phyloP scores from a whole-genome alignment of 2,888 invertebrate genomes.

The Platynereis dumerilii region DNA sequence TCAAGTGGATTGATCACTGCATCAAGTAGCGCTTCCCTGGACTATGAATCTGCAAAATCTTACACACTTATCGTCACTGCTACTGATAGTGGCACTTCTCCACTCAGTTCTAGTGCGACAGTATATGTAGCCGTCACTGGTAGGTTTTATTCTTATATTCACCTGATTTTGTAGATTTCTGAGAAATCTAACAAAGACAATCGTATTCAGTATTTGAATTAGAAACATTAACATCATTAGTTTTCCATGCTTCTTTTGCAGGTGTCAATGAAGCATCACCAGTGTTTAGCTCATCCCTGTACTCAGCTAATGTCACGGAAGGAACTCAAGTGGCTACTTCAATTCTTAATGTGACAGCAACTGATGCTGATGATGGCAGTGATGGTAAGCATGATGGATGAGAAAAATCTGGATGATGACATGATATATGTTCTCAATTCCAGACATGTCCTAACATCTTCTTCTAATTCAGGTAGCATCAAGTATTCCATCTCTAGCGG shows the following conservation, averaged over 20 bases:
- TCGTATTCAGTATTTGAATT: too few relatives aligned
- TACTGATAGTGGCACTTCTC: not conserved
- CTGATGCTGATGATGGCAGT: not conserved
- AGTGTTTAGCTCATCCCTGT: not conserved
- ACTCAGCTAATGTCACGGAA: not conserved
- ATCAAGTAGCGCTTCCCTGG: constrained; percentile 7
- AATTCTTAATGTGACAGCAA: not conserved
- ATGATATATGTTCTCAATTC: too few relatives aligned
- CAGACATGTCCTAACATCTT: too few relatives aligned
- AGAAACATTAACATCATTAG: too few relatives aligned
- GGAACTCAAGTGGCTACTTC: not conserved
- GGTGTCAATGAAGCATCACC: constrained; percentile 2
- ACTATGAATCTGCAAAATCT: not conserved
- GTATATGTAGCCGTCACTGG: not conserved
- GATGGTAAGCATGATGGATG: constrained; percentile 1
- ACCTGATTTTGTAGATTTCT: too few relatives aligned
- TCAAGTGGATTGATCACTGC: not conserved
- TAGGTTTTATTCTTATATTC: too few relatives aligned
- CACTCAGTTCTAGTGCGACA: not conserved
- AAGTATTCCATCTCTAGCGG: too few relatives aligned
- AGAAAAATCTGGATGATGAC: too few relatives aligned
- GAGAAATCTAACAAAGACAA: too few relatives aligned
- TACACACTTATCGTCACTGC: not conserved
- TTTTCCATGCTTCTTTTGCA: too few relatives aligned
- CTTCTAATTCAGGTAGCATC: too few relatives aligned